Base-by-base conservation (phyloP, 2,888 invertebrate genomes). In the Halocaridina rubra region DNA sequence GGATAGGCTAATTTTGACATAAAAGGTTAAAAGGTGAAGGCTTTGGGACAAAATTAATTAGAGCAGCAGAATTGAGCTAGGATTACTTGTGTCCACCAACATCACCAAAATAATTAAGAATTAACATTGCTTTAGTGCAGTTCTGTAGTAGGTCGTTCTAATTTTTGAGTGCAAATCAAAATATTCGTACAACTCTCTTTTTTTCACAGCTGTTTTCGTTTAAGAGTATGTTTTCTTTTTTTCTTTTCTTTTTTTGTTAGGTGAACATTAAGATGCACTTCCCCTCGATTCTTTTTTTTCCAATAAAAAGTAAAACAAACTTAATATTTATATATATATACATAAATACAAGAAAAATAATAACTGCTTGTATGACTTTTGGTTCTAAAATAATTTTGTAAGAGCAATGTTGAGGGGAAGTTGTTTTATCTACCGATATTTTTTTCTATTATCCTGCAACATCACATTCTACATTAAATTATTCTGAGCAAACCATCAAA, bases 1-100 rank as follows among this genome's bases (percentile, higher is more conserved):
- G 82, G 77, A 46, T 71, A 71, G 78, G 69, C n/a, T 53, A 53
- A n/a, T 77, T 78, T 78, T 84, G 77, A 84, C 82, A 84, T 77
- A 84, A 77, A 76, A 39, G 19, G 53, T 53, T n/a, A n/a, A 53
- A 19, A 19, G 16, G 53, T 53, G n/a, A 75, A 84, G 82, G 59
- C n/a, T 84, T 71, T 77, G 72, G 82, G 82, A 69, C 77, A 84
- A 84, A 80, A 84, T 77, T 84, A 81, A 84, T 84, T 77, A 78
- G 77, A 84, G 78, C 82, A 84, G 72, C 74, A 84, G 82, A 84
- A 84, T 84, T 84, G 82, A 84, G 82, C 82, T 84, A 84, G 82
- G 78, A 84, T 84, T 84, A 77, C 77, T 84, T 76, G 82, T 84
- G 82, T 84, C 82, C 82, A 84, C 77, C 82, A 84, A 84, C 78